Percentiles rank a stretch among this genome's conserved stretches.
These are phyloP conservation scores for Hydra vulgaris DNA, from an alignment of 30 jellyfish, hydroid and myxozoan species.

Conservation along the genomic window DNA sequence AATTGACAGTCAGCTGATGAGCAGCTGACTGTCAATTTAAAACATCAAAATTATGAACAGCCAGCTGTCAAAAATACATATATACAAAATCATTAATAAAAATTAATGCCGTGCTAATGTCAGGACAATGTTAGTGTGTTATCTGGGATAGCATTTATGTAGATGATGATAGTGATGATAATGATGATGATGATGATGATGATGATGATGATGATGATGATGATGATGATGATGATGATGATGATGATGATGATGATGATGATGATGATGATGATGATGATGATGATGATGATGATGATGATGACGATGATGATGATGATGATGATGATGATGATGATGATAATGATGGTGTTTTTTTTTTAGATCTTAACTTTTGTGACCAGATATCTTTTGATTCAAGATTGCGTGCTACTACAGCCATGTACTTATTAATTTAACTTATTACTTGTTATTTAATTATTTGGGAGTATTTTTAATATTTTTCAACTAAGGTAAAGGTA, in stretches of 20 bases:
- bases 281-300: background rate
- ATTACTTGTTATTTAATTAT: too few species aligned
- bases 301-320: background rate
- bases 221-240: background rate
- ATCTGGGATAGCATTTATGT: too few species aligned
- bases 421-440: background rate
- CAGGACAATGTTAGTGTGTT: too few species aligned
- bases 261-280: background rate
- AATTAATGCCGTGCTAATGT: too few species aligned
- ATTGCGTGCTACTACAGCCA: background rate
- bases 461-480: too few species aligned
- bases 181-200: background rate
- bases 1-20: too few species aligned
- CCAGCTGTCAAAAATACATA: too few species aligned
- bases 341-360: background rate
- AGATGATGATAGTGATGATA: too few species aligned
- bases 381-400: background rate
- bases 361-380: background rate
- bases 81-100: too few species aligned
- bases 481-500: too few species aligned
- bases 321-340: conserved; percentile 11
- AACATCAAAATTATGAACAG: too few species aligned
- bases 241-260: background rate
- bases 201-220: background rate
- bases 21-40: too few species aligned